Conservation (phyloP, 2,888 invertebrate species). For the Meta bourneti region DNA sequence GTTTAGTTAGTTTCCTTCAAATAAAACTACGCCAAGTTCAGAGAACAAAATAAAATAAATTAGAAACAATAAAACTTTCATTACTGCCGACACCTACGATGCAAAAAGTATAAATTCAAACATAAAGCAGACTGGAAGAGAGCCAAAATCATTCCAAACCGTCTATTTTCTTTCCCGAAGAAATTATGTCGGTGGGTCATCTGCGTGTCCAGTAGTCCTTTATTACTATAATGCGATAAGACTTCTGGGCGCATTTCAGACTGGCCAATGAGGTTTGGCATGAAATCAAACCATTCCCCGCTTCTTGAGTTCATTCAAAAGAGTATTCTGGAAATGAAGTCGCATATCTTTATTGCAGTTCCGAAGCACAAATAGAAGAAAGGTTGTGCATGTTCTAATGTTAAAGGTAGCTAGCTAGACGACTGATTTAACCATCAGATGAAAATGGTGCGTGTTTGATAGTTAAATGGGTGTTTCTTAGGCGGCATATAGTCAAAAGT, state of each 20-base stretch:
- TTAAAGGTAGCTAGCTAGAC: too few species aligned
- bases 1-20: too few species aligned
- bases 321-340: neutral
- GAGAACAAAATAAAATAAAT: too few species aligned
- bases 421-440: too few species aligned
- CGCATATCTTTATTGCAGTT: neutral
- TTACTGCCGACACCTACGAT: too few species aligned
- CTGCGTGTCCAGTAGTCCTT: slow-evolving; percentile 25
- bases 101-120: too few species aligned
- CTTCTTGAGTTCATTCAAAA: neutral
- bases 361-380: neutral
- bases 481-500: too few species aligned
- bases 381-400: too few species aligned
- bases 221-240: slow-evolving; percentile 20
- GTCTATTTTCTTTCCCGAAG: neutral
- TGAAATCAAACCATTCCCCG: slow-evolving; percentile 22
- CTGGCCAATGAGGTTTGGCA: slow-evolving; percentile 19
- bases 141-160: neutral
- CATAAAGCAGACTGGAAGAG: neutral
- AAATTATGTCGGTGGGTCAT: slow-evolving; percentile 24
- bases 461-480: too few species aligned
- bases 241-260: slow-evolving; percentile 13
- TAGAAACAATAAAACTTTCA: too few species aligned
- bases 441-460: too few species aligned
- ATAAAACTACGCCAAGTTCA: too few species aligned